These are phyloP conservation scores for Eretmochelys imbricata DNA, from an alignment of 2,113 vertebrate genomes.

Conservation along the genomic window DNA sequence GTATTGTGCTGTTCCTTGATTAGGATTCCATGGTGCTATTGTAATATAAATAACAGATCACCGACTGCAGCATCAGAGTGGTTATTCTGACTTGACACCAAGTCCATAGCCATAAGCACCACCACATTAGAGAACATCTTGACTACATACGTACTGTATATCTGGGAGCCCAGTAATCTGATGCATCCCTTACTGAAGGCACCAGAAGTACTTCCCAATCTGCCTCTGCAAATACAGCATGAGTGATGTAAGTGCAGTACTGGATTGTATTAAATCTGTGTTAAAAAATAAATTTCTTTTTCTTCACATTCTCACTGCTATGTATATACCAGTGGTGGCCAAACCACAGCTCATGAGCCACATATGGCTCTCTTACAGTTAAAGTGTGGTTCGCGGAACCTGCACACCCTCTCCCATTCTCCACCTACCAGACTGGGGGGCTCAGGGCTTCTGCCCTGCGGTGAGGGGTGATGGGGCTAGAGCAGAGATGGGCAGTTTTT, in stretches of 20 bases:
- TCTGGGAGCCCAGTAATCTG: not conserved
- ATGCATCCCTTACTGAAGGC: not conserved
- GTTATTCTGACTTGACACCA: not conserved
- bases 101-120: not conserved
- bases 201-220: not conserved
- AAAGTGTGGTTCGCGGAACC: no score
- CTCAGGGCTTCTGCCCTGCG: no score
- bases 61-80: not conserved
- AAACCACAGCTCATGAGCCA: no score
- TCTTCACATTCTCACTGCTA: not conserved
- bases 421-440: no score
- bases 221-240: not conserved
- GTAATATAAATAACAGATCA: not conserved
- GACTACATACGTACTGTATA: rapidly evolving
- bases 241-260: not conserved
- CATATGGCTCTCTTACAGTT: no score
- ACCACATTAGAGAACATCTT: rapidly evolving
- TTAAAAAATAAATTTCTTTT: not conserved
- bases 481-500: no score
- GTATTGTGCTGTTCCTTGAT: not conserved
- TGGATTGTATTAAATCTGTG: not conserved
- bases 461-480: no score
- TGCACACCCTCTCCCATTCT: no score
- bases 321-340: rapidly evolving
- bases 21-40: not conserved